Base-by-base conservation (phyloP, 2,113 vertebrate genomes). In the Pogona vitticeps region DNA sequence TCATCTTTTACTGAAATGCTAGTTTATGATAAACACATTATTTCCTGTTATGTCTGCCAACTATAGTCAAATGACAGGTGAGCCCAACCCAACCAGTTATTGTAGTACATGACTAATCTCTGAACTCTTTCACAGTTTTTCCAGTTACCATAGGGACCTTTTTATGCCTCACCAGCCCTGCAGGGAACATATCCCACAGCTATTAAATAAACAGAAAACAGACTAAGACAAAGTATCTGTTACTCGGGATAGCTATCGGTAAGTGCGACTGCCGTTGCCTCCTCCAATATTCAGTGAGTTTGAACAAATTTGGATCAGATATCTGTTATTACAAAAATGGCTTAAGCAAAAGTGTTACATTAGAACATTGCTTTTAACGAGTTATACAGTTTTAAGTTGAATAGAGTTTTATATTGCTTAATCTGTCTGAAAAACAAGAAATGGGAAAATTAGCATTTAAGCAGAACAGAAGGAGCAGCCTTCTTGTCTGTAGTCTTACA, bases 91-190 rank as follows among this genome's bases (percentile, higher is more conserved):
- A 38, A 15, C 14, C 61, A 80, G 59, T 87, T 40, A 80, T 40
- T 72, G 80, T 67, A 42, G 36, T 21, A 36, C 38, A 46, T 84
- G 21, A 72, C 86, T 87, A 23, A 86, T 71, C 80, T 86, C 59
- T 52, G 89, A 84, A 72, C 76, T 76, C 83, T n/a, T 73, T 13
- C 58, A 78, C 81, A 83, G 67, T 81, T 88, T 65, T 80, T 36
- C 36, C 21, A n/a, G 83, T 93, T 92, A 33, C 92, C 83, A 83
- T 15, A 63, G 91, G 76, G 67, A 88, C 59, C 72, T 36, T 67
- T 65, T 38, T 5, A 7, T 12, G 33, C 80, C 38, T 42, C 5
- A 0, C 83, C 86, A 88, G 82, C 76, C 86, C 88, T 84, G 77
- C 72, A 56, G 7, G 20, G 65, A 78, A 38, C 33, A 40, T 76